Evolutionary conservation across 2,113 vertebrate genomes (phyloP).

Genomic region (Xiphophorus couchianus): DNA sequence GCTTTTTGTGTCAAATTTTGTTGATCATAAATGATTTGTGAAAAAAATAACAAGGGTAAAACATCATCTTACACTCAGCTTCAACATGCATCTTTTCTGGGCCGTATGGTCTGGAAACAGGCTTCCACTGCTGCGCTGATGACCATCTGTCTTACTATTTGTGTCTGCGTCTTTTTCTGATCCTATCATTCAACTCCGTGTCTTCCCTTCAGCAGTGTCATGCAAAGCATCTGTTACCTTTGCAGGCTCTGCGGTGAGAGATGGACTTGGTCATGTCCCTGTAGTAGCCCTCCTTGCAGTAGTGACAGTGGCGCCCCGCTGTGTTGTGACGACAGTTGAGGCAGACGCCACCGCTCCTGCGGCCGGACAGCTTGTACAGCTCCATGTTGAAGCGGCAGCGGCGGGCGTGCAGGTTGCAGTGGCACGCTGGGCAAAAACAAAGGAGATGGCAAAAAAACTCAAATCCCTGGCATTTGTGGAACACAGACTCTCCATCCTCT

Average conservation of each 20-base stretch:
- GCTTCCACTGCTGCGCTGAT: too few relatives aligned
- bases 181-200: neutral
- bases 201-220: neutral
- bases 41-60: too few relatives aligned
- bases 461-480: neutral
- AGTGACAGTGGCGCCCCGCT: slow-evolving; percentile 95
- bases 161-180: too few relatives aligned
- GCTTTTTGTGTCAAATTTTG: too few relatives aligned
- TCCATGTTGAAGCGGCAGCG: slow-evolving; percentile 99
- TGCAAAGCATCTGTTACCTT: slow-evolving; percentile 81
- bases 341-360: slow-evolving; percentile 94
- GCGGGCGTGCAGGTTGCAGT: slow-evolving; percentile 96
- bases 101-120: too few relatives aligned
- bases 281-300: slow-evolving; percentile 98
- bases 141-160: too few relatives aligned
- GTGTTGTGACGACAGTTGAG: slow-evolving; percentile 98
- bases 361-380: slow-evolving; percentile 95
- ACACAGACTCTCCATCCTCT: neutral
- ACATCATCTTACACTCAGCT: neutral
- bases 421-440: slow-evolving; percentile 83
- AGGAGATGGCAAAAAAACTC: neutral
- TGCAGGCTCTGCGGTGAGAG: slow-evolving; percentile 95
- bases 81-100: neutral
- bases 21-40: too few relatives aligned
- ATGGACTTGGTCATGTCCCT: slow-evolving; percentile 96